Percentiles rank a stretch among this genome's conserved stretches.
Evolutionary conservation across 2,888 invertebrate genomes (phyloP).

Genomic region (Polydesmus complanatus): DNA sequence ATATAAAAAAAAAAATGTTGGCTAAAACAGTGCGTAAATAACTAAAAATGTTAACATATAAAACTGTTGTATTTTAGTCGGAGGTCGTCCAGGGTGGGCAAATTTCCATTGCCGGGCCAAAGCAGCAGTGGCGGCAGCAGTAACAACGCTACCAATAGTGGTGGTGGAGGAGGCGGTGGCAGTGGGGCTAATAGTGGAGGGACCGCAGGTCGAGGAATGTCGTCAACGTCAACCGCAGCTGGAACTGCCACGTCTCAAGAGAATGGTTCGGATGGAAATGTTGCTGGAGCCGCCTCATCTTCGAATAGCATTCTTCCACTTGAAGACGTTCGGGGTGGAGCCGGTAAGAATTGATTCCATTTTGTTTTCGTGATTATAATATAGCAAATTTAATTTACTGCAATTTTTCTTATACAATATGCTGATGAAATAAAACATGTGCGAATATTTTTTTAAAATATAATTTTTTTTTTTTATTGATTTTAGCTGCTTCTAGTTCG

Average conservation of each 20-base stretch:
- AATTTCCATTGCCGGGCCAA: slow-evolving; percentile 27
- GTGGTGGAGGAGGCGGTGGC: slow-evolving; percentile 20
- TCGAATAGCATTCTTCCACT: slow-evolving; percentile 25
- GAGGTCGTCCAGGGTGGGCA: slow-evolving; percentile 37
- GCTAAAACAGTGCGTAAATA: too few species aligned
- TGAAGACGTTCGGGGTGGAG: slow-evolving; percentile 9
- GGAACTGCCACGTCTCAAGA: slow-evolving; percentile 32
- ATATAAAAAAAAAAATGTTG: too few species aligned
- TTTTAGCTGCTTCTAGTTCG: slow-evolving; percentile 17
- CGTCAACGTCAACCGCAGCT: slow-evolving; percentile 30
- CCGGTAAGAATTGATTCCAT: slow-evolving; percentile 7
- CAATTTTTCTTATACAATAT: too few species aligned
- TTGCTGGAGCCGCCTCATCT: slow-evolving; percentile 29
- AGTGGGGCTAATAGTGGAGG: slow-evolving; percentile 18
- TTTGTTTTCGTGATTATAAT: too few species aligned
- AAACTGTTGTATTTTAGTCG: slow-evolving; percentile 32
- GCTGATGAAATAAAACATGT: too few species aligned
- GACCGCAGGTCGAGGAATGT: slow-evolving; percentile 20
- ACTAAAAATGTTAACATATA: too few species aligned
- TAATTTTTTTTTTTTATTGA: background rate
- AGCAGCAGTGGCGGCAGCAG: slow-evolving; percentile 18
- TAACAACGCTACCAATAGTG: slow-evolving; percentile 19
- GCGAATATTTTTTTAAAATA: too few species aligned
- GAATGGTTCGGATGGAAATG: slow-evolving; percentile 17
- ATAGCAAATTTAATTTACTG: too few species aligned